Evolutionary conservation across 2,888 invertebrate genomes (phyloP), one percentile per base, ranked within the genome.

Genomic region (Argynnis bischoffii): DNA sequence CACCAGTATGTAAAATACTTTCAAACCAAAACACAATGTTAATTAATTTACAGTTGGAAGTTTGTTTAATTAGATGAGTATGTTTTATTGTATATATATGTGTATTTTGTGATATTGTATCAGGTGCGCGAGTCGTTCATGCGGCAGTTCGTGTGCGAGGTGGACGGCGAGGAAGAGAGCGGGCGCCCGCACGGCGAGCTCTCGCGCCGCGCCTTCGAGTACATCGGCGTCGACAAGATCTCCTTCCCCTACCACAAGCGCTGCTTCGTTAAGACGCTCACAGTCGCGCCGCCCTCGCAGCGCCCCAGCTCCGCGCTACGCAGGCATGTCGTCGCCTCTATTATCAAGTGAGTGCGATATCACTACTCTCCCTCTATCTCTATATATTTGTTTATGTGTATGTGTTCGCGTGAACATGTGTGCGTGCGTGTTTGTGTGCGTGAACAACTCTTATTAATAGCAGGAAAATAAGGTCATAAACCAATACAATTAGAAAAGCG

Each of bases 101-200:
- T 41, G 16, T 56, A 5, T 14, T 6, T 16, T 35, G 8, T 6
- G n/a, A 18, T 8, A 16, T 54, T 55, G 48, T 51, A 57, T n/a
- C 70, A 96, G 95, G 97, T 98, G 3, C 95, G 99, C 53, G 99
- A 99, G 86, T 99, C 99, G 76, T 99, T 99, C 87, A 99, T 99
- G 97, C 95, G 99, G 8, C 99, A 99, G 86, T 99, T 99, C 87
- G 97, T 98, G 1, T 96, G 96, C 77, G 98, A 98, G 81, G 95
- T 96, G 64, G 97, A 97, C 80, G 96, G 95, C 64, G 97, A 97
- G 81, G 95, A 95, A 73, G 87, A 90, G 41, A 94, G 94, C 56
- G 91, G 18, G 69, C 47, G 66, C 59, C 63, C 69, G 56, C 73
- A 75, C 5, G 82, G 80, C 4, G 87, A 86, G 66, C 79, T 83